Evolutionary conservation across 2,113 vertebrate genomes (phyloP), one percentile per base, ranked within the genome.

Genomic region (Salminus brasiliensis): DNA sequence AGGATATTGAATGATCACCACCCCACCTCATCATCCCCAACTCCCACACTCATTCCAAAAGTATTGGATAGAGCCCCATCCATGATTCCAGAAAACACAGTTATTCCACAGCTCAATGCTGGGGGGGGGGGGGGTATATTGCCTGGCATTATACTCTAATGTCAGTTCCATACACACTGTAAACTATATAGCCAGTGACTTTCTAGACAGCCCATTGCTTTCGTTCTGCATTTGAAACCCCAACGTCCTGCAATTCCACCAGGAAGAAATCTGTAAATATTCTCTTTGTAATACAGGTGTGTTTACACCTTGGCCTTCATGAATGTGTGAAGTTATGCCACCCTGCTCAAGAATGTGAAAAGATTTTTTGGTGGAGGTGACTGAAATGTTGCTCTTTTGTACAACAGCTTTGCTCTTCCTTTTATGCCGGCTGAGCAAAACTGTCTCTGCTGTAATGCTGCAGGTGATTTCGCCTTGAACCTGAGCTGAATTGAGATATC

Each of bases 161-260:
- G n/a, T n/a, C n/a, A n/a, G n/a, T n/a, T n/a, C n/a, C n/a, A n/a
- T n/a, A n/a, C n/a, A n/a, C n/a, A n/a, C n/a, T n/a, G n/a, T n/a
- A n/a, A n/a, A n/a, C n/a, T n/a, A n/a, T n/a, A n/a, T n/a, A n/a
- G n/a, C n/a, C n/a, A n/a, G n/a, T n/a, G n/a, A n/a, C n/a, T n/a
- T n/a, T n/a, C n/a, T n/a, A n/a, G n/a, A n/a, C n/a, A n/a, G n/a
- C n/a, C n/a, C n/a, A n/a, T n/a, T n/a, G n/a, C n/a, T n/a, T n/a
- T n/a, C n/a, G n/a, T n/a, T n/a, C n/a, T n/a, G n/a, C n/a, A n/a
- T n/a, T n/a, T n/a, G n/a, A n/a, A n/a, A n/a, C n/a, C n/a, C n/a
- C n/a, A n/a, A n/a, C n/a, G n/a, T n/a, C 34, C 74, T 15, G 34
- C 62, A 68, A 49, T 47, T 39, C 72, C 49, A 74, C 76, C 70